Base-by-base conservation (phyloP, 2,888 invertebrate genomes). In the Drosophila lutescens region DNA sequence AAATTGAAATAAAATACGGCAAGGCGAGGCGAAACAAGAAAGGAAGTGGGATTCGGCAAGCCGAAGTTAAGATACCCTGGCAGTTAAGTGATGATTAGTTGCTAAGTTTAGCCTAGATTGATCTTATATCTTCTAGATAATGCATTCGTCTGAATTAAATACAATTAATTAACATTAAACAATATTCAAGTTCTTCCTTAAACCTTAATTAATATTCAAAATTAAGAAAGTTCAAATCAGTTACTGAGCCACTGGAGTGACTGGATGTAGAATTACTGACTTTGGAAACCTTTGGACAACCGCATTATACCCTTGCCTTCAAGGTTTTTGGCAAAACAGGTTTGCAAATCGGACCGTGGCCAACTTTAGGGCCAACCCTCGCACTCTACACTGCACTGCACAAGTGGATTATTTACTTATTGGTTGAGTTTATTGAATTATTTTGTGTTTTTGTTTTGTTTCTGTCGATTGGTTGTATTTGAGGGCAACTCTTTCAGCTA, bases 391-490 rank as follows among this genome's bases (percentile, higher is more conserved):
- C 82, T 78, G 61, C 69, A 72, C 81, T 71, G 51, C 70, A 69
- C 70, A 71, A 74, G 72, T 71, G 46, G 30, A 8, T 53, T 46
- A 41, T 41, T 38, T 54, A 46, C 32, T 62, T 49, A 68, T 47
- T n/a, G 44, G 34, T 54, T 57, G 32, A 38, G 38, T 61, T 53
- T 63, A 56, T 68, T 60, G 49, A 63, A 59, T 70, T 67, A 62
- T 12, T 12, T 12, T 72, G 56, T 63, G 82, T 73, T 47, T 17
- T 67, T 74, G 56, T 65, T 71, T 59, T 66, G 79, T 76, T 69
- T 76, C 46, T 68, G 68, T 65, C 40, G 46, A 44, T 68, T 66
- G 73, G 74, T 86, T 84, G 74, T 88, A 84, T 88, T 88, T 84
- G 20, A 74, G 76, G 76, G 78, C 86, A 82, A 79, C 71, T 70